These are phyloP conservation scores for Luehdorfia chinensis DNA, from an alignment of 1,140 invertebrate genomes.

Conservation along the genomic window DNA sequence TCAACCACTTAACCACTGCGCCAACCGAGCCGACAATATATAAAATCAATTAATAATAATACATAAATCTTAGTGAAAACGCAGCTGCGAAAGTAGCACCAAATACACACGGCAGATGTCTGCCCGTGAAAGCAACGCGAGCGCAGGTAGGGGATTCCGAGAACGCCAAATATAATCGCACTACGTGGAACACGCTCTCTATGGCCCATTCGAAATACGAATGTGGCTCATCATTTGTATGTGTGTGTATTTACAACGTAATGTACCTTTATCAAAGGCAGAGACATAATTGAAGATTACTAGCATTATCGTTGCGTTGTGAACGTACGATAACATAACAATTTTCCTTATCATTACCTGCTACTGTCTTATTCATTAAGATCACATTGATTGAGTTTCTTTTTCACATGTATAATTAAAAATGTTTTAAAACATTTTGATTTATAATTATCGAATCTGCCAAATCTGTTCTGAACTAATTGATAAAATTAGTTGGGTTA, in stretches of 20 bases:
- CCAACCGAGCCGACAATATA: too few species aligned
- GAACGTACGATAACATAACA: neutral
- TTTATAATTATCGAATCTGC: too few species aligned
- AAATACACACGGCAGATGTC: conserved; percentile 64
- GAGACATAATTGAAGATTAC: neutral
- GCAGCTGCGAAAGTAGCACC: conserved; percentile 32
- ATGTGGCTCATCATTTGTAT: conserved; percentile 45
- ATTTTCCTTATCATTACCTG: neutral
- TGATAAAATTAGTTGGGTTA: too few species aligned
- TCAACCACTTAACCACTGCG: too few species aligned
- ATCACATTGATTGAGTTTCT: too few species aligned
- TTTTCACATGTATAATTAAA: too few species aligned
- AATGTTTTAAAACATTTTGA: too few species aligned
- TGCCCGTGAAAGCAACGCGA: conserved; percentile 61
- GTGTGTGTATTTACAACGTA: conserved; percentile 12
- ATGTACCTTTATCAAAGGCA: neutral
- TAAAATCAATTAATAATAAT: too few species aligned
- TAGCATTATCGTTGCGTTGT: conserved; percentile 9
- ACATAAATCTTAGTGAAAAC: conserved; percentile 15
- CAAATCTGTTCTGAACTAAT: too few species aligned
- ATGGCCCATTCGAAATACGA: conserved; percentile 44
- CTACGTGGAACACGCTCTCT: conserved; percentile 66
- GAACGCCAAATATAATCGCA: conserved; percentile 73
- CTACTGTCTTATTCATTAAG: conserved; percentile 2
- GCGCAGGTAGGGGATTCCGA: conserved; percentile 67